Conservation (phyloP, 2,113 vertebrate genomes). For the Chionodraco myersi region DNA sequence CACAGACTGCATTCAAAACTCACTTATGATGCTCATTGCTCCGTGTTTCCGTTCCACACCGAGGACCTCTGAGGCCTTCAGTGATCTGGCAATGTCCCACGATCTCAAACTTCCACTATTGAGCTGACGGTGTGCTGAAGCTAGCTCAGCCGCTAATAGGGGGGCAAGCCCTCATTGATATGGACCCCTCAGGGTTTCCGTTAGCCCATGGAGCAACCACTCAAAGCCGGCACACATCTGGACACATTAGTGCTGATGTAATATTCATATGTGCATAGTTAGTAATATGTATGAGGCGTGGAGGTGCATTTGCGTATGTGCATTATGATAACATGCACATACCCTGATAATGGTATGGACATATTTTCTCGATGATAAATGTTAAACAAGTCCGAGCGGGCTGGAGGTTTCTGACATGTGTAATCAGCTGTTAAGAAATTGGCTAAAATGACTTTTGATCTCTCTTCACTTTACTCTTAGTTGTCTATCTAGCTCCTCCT, state of each 20-base stretch:
- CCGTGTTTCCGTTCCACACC: constrained; percentile 5
- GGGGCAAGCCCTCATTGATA: constrained; percentile 40
- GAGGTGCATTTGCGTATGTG: constrained; percentile 8
- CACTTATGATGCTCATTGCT: constrained; percentile 48
- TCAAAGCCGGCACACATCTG: constrained; percentile 5
- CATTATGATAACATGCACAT: neutral
- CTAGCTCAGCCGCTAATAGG: constrained; percentile 53
- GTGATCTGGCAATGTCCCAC: constrained; percentile 48
- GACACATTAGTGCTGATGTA: constrained; percentile 22
- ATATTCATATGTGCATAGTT: constrained; percentile 24
- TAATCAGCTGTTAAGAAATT: constrained; percentile 47
- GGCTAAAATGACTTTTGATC: constrained; percentile 54
- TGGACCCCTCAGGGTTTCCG: constrained; percentile 29
- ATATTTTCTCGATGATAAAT: neutral
- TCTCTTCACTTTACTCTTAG: constrained; percentile 3
- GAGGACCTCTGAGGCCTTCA: constrained; percentile 43
- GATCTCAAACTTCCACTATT: constrained; percentile 52
- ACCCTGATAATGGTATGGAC: neutral
- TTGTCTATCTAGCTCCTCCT: neutral
- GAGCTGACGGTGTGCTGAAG: constrained; percentile 69
- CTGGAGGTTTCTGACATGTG: constrained; percentile 40
- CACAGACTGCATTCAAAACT: constrained; percentile 47
- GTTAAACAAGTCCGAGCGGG: constrained; percentile 1
- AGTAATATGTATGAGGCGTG: constrained; percentile 11
- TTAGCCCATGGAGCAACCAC: constrained; percentile 17